Evolutionary conservation across 2,113 vertebrate genomes (phyloP), one percentile per base, ranked within the genome.

Genomic region (Garra rufa): DNA sequence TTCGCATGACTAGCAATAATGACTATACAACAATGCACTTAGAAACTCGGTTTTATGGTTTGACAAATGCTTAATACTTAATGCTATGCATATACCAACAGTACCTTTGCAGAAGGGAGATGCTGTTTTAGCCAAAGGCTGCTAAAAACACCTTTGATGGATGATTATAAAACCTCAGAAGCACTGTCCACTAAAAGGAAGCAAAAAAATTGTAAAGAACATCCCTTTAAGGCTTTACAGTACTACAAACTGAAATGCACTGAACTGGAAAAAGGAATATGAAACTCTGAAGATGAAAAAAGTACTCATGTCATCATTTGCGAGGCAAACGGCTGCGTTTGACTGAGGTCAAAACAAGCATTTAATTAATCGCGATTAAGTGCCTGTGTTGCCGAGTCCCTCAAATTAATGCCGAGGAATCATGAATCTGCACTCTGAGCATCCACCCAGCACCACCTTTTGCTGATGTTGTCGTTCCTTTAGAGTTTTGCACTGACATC

Each of bases 111-210:
- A 83, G 65, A 85, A 85, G 84, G 76, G n/a, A n/a, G n/a, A n/a
- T 85, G 86, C 85, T 89, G 90, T 91, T 91, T 90, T 63, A 74
- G 85, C 71, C 71, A 86, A 84, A 73, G 52, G 77, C 81, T 84
- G 69, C 79, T 82, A 24, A 43, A 87, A 85, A 73, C 78, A 76
- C 69, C 44, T 76, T 43, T 17, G 15, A 82, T 70, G 26, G 24
- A 81, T 80, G 28, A 79, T 26, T 57, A 61, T 83, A 76, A 52
- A 34, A 80, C 41, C 81, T 70, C 59, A 76, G 50, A 84, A 77
- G 24, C 50, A 46, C 38, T 59, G 52, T 34, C 17, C 8, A 71
- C 7, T 24, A 15, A 34, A 82, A 52, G 80, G 28, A 82, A 55
- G 3, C 10, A 82, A 82, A 81, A 46, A 34, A 67, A 21, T 28